Conservation (phyloP, 2,888 invertebrate genomes). For the Coleophora deauratella region DNA sequence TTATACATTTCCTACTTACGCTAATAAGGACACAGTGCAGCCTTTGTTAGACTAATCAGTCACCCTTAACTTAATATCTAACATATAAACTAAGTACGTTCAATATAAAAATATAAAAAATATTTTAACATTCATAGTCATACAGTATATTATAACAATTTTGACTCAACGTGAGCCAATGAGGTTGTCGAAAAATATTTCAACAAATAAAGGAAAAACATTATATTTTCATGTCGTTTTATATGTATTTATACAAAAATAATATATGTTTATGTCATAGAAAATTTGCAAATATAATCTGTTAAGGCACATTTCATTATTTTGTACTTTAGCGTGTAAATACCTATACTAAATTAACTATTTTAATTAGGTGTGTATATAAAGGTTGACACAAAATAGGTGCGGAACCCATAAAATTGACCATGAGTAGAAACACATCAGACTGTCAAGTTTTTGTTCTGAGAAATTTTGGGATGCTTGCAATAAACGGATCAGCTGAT, state of each 20-base stretch:
- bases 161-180: constrained; percentile 62
- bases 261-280: constrained; percentile 25
- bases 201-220: constrained; percentile 30
- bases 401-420: no score
- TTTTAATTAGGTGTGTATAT: no score
- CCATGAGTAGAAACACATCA: no score
- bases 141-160: constrained; percentile 24
- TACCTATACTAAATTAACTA: no score
- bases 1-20: no score
- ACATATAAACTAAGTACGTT: not conserved
- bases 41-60: not conserved
- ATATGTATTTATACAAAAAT: constrained; percentile 14
- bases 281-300: constrained; percentile 25
- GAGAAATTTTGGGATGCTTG: no score
- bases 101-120: constrained; percentile 14
- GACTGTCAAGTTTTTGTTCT: no score
- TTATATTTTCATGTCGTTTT: constrained; percentile 24
- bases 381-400: no score
- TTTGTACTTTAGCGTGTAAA: no score
- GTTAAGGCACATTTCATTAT: constrained; percentile 35
- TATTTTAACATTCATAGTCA: constrained; percentile 15
- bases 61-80: not conserved
- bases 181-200: constrained; percentile 41
- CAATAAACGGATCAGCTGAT: no score
- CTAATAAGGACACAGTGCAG: constrained; percentile 1